These are phyloP conservation scores for Castor canadensis DNA, from an alignment of 2,113 vertebrate genomes.

Conservation along the genomic window DNA sequence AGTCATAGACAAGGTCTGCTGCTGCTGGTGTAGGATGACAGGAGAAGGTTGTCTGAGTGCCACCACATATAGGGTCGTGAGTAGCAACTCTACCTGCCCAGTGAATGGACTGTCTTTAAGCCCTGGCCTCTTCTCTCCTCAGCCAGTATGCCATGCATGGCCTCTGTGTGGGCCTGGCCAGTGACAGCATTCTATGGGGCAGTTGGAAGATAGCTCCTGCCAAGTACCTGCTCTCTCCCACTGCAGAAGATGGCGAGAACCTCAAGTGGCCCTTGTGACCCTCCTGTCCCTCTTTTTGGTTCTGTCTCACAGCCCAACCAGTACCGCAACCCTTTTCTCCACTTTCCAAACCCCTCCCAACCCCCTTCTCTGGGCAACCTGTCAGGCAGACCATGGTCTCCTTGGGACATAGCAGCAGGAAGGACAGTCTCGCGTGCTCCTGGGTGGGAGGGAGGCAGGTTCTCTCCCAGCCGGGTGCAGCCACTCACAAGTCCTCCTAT, in stretches of 20 bases:
- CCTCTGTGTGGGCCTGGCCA: neutral
- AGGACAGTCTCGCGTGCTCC: neutral
- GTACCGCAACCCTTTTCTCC: neutral
- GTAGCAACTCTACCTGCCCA: accelerated
- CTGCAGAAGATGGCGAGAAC: neutral
- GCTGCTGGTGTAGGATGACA: neutral
- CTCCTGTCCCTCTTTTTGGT: neutral
- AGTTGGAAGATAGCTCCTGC: neutral
- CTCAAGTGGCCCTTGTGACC: neutral
- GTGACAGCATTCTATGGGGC: accelerated
- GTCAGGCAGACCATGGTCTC: neutral
- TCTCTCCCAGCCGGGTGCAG: too few relatives aligned
- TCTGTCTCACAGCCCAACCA: neutral
- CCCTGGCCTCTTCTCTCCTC: neutral
- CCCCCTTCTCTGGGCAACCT: accelerated
- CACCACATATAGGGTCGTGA: accelerated
- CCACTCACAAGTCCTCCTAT: neutral
- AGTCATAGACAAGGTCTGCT: neutral
- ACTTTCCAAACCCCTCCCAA: neutral
- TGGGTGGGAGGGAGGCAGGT: neutral
- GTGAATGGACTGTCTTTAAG: accelerated
- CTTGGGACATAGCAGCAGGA: neutral
- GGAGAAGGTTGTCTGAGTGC: neutral
- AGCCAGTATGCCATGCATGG: accelerated
- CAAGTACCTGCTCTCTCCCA: neutral